These are phyloP conservation scores for Melinopterus prodromus DNA, from an alignment of 2,888 invertebrate genomes.

Conservation along the genomic window DNA sequence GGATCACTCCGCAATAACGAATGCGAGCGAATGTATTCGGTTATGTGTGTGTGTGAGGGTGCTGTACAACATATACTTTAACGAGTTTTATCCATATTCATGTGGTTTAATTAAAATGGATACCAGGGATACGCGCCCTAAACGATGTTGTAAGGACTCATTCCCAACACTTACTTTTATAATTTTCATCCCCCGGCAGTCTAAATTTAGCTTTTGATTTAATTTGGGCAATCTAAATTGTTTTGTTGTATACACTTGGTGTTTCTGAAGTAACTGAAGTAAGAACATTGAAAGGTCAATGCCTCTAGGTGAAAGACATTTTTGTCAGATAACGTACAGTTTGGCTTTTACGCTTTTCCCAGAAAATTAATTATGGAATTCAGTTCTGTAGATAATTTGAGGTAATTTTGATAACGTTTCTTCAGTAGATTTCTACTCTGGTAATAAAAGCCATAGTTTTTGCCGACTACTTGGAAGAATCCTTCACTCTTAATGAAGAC, in stretches of 20 bases:
- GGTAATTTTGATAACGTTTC: too few species aligned
- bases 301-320: too few species aligned
- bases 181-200: not conserved
- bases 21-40: not conserved
- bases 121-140: not conserved
- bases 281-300: too few species aligned
- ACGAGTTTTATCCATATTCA: not conserved
- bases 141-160: not conserved
- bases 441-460: too few species aligned
- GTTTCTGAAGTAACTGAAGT: too few species aligned
- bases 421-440: too few species aligned
- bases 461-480: too few species aligned
- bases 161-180: not conserved
- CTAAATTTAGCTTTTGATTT: not conserved
- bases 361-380: too few species aligned
- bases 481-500: too few species aligned
- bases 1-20: not conserved
- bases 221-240: not conserved
- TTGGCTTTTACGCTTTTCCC: too few species aligned
- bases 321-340: too few species aligned
- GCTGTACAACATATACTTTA: not conserved
- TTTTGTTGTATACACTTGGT: not conserved
- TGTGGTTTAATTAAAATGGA: not conserved
- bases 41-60: not conserved
- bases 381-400: too few species aligned